Conservation (phyloP, 2,888 invertebrate species). For the Callimorpha dominula region DNA sequence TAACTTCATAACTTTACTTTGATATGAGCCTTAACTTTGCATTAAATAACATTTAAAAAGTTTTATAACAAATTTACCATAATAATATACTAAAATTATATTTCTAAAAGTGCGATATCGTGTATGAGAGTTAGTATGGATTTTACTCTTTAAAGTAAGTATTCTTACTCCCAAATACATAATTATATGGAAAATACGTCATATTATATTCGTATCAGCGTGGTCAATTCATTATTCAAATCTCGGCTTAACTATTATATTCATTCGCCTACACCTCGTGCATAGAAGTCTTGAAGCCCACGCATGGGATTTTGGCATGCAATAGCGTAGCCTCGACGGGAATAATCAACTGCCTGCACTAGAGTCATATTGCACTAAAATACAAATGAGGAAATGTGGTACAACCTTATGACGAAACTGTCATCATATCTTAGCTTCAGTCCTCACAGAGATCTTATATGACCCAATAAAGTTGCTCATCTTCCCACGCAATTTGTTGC, state of each 20-base stretch:
- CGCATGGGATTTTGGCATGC: not conserved
- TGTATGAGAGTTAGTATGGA: no score
- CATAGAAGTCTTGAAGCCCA: not conserved
- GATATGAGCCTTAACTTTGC: no score
- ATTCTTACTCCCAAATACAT: no score
- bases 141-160: not conserved
- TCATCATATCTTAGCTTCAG: not conserved
- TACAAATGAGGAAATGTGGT: not conserved
- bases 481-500: constrained; percentile 23
- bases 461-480: not conserved
- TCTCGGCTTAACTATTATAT: not conserved
- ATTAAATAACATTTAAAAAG: no score
- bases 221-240: not conserved
- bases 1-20: no score
- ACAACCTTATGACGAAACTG: not conserved
- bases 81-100: no score
- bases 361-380: not conserved
- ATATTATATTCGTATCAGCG: not conserved
- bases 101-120: no score
- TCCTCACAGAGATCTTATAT: not conserved
- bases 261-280: not conserved
- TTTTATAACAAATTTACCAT: no score
- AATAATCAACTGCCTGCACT: not conserved
- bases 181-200: no score
- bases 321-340: not conserved